phyloP scores from a whole-genome alignment of 2,113 vertebrate species.

The Alaudala cheleensis region DNA sequence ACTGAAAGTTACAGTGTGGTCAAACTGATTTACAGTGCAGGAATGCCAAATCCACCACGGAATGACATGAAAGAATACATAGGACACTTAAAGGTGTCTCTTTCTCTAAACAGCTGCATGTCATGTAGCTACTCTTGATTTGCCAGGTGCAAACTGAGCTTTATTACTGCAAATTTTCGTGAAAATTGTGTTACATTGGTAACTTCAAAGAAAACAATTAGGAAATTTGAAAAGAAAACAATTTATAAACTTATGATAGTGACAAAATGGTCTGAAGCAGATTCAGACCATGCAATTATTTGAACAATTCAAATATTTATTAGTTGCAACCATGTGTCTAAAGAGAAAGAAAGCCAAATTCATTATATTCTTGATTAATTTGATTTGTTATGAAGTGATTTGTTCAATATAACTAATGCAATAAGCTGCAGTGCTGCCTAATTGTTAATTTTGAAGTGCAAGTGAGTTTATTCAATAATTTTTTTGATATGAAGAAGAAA shows the following conservation, averaged over 20 bases:
- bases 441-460: neutral
- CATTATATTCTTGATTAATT: neutral
- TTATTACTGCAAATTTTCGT: neutral
- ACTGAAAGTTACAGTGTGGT: neutral
- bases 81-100: neutral
- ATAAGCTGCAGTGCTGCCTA: neutral
- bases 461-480: neutral
- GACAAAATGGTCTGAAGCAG: neutral
- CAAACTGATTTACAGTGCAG: neutral
- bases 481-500: neutral
- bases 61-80: neutral
- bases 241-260: neutral
- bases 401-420: neutral
- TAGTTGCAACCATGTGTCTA: neutral
- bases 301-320: neutral
- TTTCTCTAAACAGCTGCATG: neutral
- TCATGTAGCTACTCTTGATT: neutral
- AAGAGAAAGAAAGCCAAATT: neutral
- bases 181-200: neutral
- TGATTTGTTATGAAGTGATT: neutral
- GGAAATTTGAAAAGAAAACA: neutral
- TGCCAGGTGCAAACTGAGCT: neutral
- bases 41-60: neutral
- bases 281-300: neutral
- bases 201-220: neutral